Evolutionary conservation across 2,113 vertebrate species (phyloP), one percentile per base, ranked within the genome.

Genomic region (Macrotis lagotis): DNA sequence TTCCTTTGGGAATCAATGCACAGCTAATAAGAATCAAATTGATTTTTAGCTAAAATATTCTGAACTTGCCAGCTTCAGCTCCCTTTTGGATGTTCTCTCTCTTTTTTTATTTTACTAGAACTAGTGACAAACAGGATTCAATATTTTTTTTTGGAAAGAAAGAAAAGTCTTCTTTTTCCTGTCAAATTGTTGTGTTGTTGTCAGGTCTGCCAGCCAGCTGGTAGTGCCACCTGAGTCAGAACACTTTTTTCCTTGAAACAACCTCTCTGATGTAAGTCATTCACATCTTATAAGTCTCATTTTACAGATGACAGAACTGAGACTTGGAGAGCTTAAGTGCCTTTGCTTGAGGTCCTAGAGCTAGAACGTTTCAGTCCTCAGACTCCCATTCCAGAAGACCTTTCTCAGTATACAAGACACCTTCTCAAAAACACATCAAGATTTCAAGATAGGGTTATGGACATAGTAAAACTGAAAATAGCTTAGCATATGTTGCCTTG

Each of bases 11-110:
- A 95, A 95, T 96, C 51, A 48, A 26, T 83, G 50, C 90, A 90
- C 88, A 95, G 55, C 90, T 97, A 74, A 83, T 91, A 94, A 93
- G 88, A 37, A 52, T 0, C 7, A 90, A 66, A 50, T 92, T 93
- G 49, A 12, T 96, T 94, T 93, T 94, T 50, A 93, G 74, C 16
- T 91, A 92, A 91, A 96, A 94, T 88, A 88, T n/a, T 89, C 83
- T 31, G 90, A n/a, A 19, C 91, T 94, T 96, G 89, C 90, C 74
- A 92, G 48, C 90, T 94, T 83, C 90, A 26, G 50, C 90, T 48
- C 19, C 28, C 90, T 59, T 47, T 53, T 95, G 55, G 25, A n/a
- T 14, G 24, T 90, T 25, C 49, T 26, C 37, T 31, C 7, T 12
- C 89, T 48, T 9, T 48, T 50, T 50, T 50, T 50, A n/a, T 50